A percentile compares a stretch with the other conserved stretches of the same genome.
phyloP scores from a whole-genome alignment of 2,888 invertebrate genomes.

The Noctua pronuba region DNA sequence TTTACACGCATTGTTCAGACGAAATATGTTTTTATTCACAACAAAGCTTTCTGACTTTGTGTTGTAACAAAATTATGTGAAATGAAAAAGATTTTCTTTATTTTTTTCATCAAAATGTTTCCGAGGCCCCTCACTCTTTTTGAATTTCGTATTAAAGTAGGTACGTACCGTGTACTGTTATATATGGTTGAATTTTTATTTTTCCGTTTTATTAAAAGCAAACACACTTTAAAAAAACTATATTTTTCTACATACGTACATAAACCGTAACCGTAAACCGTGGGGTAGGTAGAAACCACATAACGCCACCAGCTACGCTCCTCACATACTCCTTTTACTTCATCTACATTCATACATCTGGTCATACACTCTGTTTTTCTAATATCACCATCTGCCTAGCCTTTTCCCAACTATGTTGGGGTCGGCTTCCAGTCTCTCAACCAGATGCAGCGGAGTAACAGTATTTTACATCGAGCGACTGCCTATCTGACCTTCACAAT shows the following conservation, averaged over 20 bases:
- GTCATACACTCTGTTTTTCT: too few relatives aligned
- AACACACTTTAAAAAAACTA: background rate
- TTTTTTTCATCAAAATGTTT: slow-evolving; percentile 57
- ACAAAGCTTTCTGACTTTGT: slow-evolving; percentile 60
- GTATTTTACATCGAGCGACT: too few relatives aligned
- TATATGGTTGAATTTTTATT: slow-evolving; percentile 32
- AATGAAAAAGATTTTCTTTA: slow-evolving; percentile 54
- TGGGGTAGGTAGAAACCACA: background rate
- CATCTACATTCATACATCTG: too few relatives aligned
- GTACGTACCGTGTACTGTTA: slow-evolving; percentile 17
- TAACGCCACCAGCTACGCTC: background rate
- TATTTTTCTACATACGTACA: background rate
- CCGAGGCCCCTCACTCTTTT: slow-evolving; percentile 33
- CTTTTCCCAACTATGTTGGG: too few relatives aligned
- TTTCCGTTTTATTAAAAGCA: slow-evolving; percentile 8
- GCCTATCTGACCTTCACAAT: too few relatives aligned
- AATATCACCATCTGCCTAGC: too few relatives aligned
- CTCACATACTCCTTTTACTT: background rate
- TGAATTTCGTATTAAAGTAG: slow-evolving; percentile 25
- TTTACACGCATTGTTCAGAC: slow-evolving; percentile 57
- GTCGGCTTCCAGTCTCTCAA: too few relatives aligned
- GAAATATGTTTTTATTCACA: slow-evolving; percentile 58
- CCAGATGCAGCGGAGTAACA: too few relatives aligned
- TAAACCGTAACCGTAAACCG: too few relatives aligned
- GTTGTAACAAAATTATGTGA: slow-evolving; percentile 65